Percentiles rank a stretch among this genome's conserved stretches.
These are phyloP conservation scores for Cynopterus brachyotis DNA, from an alignment of 2,113 vertebrate genomes.

Conservation along the genomic window DNA sequence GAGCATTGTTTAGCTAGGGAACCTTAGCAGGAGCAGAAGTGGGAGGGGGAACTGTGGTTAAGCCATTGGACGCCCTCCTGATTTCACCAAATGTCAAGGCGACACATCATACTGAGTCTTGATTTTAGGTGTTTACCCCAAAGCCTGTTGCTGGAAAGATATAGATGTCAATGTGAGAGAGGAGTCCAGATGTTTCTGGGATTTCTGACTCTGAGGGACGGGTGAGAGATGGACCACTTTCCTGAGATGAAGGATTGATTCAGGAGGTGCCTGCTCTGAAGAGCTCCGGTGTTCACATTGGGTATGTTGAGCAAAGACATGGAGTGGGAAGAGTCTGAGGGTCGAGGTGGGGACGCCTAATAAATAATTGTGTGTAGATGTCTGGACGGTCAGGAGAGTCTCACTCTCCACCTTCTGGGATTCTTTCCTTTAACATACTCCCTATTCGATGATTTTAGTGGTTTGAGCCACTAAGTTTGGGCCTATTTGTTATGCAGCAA, in stretches of 20 bases:
- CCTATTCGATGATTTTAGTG: background rate
- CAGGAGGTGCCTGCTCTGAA: background rate
- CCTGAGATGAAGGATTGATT: background rate
- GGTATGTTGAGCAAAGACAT: background rate
- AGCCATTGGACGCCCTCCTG: background rate
- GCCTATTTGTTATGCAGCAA: background rate
- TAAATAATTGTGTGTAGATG: background rate
- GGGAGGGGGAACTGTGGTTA: background rate
- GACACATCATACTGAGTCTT: background rate
- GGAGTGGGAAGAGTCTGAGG: background rate
- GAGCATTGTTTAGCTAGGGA: background rate
- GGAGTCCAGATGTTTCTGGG: background rate
- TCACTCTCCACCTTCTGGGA: background rate
- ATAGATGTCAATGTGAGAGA: background rate
- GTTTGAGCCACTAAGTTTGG: background rate
- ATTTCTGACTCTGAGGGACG: background rate
- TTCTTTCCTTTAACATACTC: background rate
- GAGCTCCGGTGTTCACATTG: background rate
- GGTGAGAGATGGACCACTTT: fast-evolving
- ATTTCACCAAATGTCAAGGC: background rate
- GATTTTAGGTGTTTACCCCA: background rate
- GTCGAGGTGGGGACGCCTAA: background rate
- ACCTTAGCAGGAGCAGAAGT: background rate
- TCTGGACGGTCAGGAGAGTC: background rate
- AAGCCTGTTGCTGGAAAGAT: no score